A percentile compares a stretch with the other conserved stretches of the same genome.
Evolutionary conservation across 1,140 invertebrate genomes (phyloP).

Genomic region (Drosophila triauraria): DNA sequence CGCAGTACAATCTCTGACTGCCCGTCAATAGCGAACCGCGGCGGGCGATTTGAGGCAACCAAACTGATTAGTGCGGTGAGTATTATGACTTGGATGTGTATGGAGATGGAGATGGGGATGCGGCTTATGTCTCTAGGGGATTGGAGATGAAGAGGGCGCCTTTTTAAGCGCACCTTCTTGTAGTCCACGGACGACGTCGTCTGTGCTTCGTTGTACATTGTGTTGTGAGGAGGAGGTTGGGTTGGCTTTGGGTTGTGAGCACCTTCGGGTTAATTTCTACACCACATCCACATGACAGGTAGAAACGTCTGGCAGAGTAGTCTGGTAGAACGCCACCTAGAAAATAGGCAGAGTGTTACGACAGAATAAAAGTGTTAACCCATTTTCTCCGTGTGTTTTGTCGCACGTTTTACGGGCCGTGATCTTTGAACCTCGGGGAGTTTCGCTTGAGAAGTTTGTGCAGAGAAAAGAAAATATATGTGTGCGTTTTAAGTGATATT

Average conservation of each 20-base stretch:
- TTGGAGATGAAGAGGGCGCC: background rate
- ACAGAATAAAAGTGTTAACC: conserved; percentile 58
- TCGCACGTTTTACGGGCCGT: conserved; percentile 61
- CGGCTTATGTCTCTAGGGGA: conserved; percentile 21
- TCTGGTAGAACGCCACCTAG: conserved; percentile 55
- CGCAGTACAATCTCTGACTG: conserved; percentile 95
- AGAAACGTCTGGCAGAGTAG: conserved; percentile 3
- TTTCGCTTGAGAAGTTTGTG: conserved; percentile 72
- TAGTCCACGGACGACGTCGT: conserved; percentile 41
- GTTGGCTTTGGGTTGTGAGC: conserved; percentile 6
- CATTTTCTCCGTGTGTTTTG: conserved; percentile 55
- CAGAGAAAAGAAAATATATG: background rate
- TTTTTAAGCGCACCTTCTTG: conserved; percentile 80
- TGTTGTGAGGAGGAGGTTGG: conserved; percentile 20
- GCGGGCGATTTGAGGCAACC: conserved; percentile 89
- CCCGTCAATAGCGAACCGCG: conserved; percentile 93
- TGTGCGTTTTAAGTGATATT: too few relatives aligned
- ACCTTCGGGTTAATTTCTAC: conserved; percentile 35
- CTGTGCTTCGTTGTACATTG: conserved; percentile 63
- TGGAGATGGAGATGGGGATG: background rate
- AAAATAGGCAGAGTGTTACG: conserved; percentile 72
- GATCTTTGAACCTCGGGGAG: conserved; percentile 72
- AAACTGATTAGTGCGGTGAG: conserved; percentile 41
- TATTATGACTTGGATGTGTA: conserved; percentile 42
- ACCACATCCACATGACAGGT: conserved; percentile 54